These are phyloP conservation scores for Lycaena phlaeas DNA, from an alignment of 2,888 invertebrate genomes.

Conservation along the genomic window DNA sequence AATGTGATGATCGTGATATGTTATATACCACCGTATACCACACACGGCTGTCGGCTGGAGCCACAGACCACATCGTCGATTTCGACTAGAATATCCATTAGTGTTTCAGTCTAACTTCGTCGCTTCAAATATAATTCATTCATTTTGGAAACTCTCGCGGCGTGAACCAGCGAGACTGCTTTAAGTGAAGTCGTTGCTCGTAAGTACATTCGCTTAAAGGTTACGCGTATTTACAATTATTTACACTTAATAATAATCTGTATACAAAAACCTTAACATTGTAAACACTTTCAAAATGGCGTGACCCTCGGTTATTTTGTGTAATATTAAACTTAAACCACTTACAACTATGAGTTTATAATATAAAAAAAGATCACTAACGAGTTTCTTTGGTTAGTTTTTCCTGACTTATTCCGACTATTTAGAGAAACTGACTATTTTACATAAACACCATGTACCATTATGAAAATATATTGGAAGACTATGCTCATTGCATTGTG, in stretches of 20 bases:
- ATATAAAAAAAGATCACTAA: not conserved
- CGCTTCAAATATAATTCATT: not conserved
- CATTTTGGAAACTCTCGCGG: not conserved
- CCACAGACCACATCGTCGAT: not conserved
- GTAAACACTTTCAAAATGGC: not conserved
- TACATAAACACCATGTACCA: not conserved
- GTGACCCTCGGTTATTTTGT: not conserved
- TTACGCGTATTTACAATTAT: not conserved
- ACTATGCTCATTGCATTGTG: conserved; percentile 1
- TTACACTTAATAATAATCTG: not conserved
- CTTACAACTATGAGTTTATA: conserved; percentile 1
- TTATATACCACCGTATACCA: not conserved
- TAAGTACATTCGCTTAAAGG: not conserved
- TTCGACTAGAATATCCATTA: not conserved
- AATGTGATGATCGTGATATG: not conserved
- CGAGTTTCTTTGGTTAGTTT: conserved; percentile 6
- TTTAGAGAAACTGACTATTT: not conserved
- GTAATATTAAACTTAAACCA: not conserved
- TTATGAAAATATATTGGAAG: conserved; percentile 6
- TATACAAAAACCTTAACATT: not conserved
- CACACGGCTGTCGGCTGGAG: no score
- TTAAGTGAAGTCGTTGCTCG: conserved; percentile 3
- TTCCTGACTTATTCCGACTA: no score
- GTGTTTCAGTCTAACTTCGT: not conserved
- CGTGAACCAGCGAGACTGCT: not conserved